Evolutionary conservation across 2,113 vertebrate species (phyloP), one percentile per base, ranked within the genome.

Genomic region (Notechis scutatus): DNA sequence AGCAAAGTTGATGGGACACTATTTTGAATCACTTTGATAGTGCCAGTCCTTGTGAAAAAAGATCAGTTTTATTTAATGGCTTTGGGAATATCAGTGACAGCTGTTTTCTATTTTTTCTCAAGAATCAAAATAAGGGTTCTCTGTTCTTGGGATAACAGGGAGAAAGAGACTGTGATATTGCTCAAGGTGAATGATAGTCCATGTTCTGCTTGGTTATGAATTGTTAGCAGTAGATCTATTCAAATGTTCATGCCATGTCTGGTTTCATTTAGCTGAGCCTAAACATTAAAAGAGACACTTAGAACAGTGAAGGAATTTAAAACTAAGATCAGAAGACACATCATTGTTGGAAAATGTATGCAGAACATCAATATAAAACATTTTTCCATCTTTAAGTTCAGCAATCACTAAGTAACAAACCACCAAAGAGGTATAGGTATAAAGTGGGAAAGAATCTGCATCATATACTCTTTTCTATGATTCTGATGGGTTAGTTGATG

Each of bases 351-450:
- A 91, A 50, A 56, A 90, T 91, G 92, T 94, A 94, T 54, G 92
- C n/a, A 14, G 89, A 93, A 39, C 47, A 56, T 95, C 96, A 93
- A 91, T 90, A 94, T 93, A 45, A 47, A 91, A 93, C 95, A 92
- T 94, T 95, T 39, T 74, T 95, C 52, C 85, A 93, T 61, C 87
- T 96, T 95, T 91, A 94, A 57, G 91, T 90, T 95, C 92, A 61
- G 89, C 55, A 94, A 0, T 64, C 93, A 87, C 90, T 92, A 93
- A 94, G 90, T 34, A 90, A 94, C 39, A 95, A 69, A 59, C 93
- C 89, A 94, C 92, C 1, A 18, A 95, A 57, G 85, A n/a, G 52
- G 0, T 0, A 91, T 54, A 92, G 95, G 26, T 59, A 23, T 20
- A 64, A 55, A 0, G 29, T 52, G 59, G 45, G 52, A 45, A 55